Percentiles rank a stretch among this genome's conserved stretches.
Conservation (phyloP, 2,888 invertebrate species). For the Leptarthrus brevirostris region DNA sequence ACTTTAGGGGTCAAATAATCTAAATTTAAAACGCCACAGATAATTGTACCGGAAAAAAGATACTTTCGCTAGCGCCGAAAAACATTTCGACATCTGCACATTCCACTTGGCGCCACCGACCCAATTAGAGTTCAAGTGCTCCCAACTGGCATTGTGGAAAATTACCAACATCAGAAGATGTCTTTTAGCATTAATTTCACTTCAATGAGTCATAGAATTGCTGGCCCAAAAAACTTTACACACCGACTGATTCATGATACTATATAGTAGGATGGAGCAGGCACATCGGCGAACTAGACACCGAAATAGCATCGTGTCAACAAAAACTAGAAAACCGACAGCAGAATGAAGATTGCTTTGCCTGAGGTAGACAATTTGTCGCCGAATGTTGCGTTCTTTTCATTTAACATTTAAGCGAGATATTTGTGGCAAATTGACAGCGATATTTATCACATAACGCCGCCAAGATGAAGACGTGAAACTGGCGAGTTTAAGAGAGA, state of each 20-base stretch:
- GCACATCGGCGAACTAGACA: too few species aligned
- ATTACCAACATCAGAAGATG: background rate
- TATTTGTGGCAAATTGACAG: background rate
- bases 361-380: conserved; percentile 23
- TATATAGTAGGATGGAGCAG: too few species aligned
- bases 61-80: too few species aligned
- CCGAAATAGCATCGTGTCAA: background rate
- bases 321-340: background rate
- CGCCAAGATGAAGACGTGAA: background rate
- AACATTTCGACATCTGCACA: background rate
- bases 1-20: too few species aligned
- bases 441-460: conserved; percentile 2
- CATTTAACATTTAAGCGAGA: background rate
- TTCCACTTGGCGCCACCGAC: background rate
- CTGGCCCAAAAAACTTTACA: background rate
- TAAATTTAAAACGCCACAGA: too few species aligned
- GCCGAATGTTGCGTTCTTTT: conserved; percentile 9
- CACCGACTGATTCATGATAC: background rate
- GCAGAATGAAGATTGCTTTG: background rate
- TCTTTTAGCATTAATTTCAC: background rate
- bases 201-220: background rate
- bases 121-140: conserved; percentile 1
- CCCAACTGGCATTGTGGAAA: background rate
- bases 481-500: background rate
- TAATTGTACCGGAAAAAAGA: too few species aligned